A percentile compares a stretch with the other conserved stretches of the same genome.
phyloP scores from a whole-genome alignment of 2,113 vertebrate species.

The Barnardius zonarius region DNA sequence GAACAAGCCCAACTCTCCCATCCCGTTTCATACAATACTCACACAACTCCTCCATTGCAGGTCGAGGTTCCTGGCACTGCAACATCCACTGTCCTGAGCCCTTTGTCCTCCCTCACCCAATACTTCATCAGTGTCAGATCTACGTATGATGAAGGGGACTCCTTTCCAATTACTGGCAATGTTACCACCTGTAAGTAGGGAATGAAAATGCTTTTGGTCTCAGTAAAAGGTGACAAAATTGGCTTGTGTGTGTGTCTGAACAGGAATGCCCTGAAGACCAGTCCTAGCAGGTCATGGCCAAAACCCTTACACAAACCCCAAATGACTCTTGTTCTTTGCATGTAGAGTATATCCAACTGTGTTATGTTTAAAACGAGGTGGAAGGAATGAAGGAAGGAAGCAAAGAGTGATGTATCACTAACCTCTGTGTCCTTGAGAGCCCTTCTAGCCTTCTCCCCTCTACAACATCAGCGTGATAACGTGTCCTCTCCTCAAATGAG shows the following conservation, averaged over 20 bases:
- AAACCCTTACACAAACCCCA: background rate
- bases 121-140: slow-evolving; percentile 84
- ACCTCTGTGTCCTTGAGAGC: background rate
- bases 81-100: slow-evolving; percentile 78
- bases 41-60: slow-evolving; percentile 56
- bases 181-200: slow-evolving; percentile 87
- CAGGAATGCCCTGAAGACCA: background rate
- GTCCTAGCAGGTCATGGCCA: background rate
- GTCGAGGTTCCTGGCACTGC: slow-evolving; percentile 78
- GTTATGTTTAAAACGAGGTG: background rate
- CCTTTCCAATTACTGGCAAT: slow-evolving; percentile 80
- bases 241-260: background rate
- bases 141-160: slow-evolving; percentile 77
- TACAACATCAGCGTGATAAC: rapidly evolving
- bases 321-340: background rate
- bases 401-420: background rate
- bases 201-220: background rate
- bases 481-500: background rate
- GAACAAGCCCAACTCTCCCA: background rate
- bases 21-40: background rate
- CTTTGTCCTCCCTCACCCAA: slow-evolving; percentile 85
- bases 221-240: background rate
- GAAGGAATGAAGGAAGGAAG: background rate
- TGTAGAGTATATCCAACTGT: background rate
- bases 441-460: background rate